These are phyloP conservation scores for Calameuta pallipes DNA, from an alignment of 2,888 invertebrate species.

Conservation along the genomic window DNA sequence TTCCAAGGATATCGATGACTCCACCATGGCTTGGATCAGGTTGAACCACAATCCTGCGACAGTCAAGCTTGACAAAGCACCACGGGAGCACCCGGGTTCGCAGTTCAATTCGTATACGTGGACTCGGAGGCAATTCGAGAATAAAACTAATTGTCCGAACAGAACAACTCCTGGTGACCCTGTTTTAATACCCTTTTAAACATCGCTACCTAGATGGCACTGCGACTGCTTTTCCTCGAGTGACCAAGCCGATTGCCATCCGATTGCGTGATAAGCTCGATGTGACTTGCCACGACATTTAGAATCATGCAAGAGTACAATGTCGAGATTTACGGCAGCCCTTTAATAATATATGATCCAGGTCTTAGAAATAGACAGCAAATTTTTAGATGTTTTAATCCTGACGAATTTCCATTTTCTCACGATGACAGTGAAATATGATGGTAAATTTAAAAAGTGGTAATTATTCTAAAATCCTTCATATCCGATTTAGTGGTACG, in stretches of 20 bases:
- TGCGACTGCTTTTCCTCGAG: neutral
- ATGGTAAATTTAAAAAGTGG: neutral
- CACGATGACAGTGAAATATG: neutral
- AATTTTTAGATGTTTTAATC: neutral
- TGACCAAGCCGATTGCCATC: neutral
- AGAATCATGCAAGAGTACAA: neutral
- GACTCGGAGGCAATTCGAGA: neutral
- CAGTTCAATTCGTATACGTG: neutral
- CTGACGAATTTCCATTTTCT: neutral
- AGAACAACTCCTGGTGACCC: neutral
- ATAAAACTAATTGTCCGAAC: neutral
- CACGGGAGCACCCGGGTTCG: neutral
- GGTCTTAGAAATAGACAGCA: neutral
- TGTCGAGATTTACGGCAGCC: neutral
- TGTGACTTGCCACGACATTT: too few species aligned
- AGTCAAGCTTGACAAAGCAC: neutral
- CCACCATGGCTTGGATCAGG: neutral
- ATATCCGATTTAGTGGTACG: neutral
- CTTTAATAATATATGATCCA: neutral
- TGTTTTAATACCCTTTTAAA: neutral
- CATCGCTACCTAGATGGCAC: neutral
- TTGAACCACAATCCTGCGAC: neutral
- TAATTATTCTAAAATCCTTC: neutral
- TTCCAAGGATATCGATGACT: neutral
- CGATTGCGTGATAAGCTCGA: neutral